Conservation (phyloP, 2,113 vertebrate species). For the Struthio camelus region DNA sequence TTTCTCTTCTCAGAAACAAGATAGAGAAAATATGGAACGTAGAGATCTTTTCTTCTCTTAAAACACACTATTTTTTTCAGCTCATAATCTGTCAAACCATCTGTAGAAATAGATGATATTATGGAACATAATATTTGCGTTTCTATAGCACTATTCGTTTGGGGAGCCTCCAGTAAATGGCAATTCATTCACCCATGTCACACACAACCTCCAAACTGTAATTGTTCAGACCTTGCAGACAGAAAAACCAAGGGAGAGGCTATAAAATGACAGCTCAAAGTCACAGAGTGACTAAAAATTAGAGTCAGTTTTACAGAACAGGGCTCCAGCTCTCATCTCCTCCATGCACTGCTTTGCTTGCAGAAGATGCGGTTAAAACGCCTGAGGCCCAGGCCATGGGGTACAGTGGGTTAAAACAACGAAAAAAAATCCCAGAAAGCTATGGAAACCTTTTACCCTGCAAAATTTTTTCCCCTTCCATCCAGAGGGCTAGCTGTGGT, state of each 20-base stretch:
- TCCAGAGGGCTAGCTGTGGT: fast-evolving
- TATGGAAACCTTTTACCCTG: neutral
- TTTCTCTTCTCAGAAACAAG: neutral
- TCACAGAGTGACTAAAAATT: neutral
- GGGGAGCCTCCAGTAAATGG: neutral
- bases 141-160: neutral
- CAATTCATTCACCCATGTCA: neutral
- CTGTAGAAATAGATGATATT: neutral
- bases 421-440: neutral
- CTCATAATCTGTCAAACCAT: neutral
- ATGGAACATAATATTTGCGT: neutral
- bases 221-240: neutral
- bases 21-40: neutral
- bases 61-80: neutral
- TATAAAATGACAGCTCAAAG: neutral
- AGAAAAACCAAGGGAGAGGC: neutral
- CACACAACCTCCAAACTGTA: fast-evolving
- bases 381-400: no score
- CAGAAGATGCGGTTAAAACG: neutral
- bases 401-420: neutral
- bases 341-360: neutral
- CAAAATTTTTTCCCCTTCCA: neutral
- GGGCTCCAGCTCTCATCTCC: neutral
- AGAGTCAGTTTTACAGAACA: no score
- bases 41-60: neutral